Evolutionary conservation across 2,113 vertebrate genomes (phyloP).

Genomic region (Apus apus): DNA sequence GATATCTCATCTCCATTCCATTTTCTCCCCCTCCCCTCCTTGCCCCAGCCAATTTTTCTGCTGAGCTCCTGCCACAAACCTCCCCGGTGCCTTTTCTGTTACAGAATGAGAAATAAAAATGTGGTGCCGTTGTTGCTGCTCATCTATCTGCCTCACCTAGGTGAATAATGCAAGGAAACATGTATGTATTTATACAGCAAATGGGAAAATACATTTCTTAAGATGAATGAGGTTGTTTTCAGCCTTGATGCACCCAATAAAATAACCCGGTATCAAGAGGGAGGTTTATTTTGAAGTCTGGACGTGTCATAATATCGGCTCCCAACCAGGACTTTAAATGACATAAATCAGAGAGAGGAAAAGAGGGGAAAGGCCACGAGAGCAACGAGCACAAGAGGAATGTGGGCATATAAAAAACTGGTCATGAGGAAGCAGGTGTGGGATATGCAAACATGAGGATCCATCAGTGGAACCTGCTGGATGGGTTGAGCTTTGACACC

Average conservation of each 20-base stretch:
- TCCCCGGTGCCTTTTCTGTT: slow-evolving; percentile 54
- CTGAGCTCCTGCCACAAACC: neutral
- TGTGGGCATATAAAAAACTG: neutral
- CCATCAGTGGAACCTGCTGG: neutral
- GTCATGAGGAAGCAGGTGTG: neutral
- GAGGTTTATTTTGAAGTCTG: slow-evolving; percentile 77
- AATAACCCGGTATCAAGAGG: slow-evolving; percentile 71
- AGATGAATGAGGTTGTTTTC: slow-evolving; percentile 75
- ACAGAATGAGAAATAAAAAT: slow-evolving; percentile 59
- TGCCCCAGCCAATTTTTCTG: slow-evolving; percentile 17
- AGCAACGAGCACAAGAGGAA: neutral
- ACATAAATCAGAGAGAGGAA: slow-evolving; percentile 60
- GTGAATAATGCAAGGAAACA: slow-evolving; percentile 71
- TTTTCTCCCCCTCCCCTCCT: neutral
- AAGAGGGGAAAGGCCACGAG: slow-evolving; percentile 58
- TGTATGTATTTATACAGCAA: slow-evolving; percentile 74
- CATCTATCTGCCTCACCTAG: slow-evolving; percentile 62
- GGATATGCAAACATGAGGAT: neutral
- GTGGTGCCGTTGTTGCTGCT: slow-evolving; percentile 45
- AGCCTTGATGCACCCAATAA: slow-evolving; percentile 70
- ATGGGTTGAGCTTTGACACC: neutral
- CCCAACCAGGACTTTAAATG: slow-evolving; percentile 64
- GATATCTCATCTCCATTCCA: neutral
- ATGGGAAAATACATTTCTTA: slow-evolving; percentile 74
- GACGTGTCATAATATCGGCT: slow-evolving; percentile 66